Conservation (phyloP, 2,797 vertebrate genomes). For the Microctenopoma steveboyesi region DNA sequence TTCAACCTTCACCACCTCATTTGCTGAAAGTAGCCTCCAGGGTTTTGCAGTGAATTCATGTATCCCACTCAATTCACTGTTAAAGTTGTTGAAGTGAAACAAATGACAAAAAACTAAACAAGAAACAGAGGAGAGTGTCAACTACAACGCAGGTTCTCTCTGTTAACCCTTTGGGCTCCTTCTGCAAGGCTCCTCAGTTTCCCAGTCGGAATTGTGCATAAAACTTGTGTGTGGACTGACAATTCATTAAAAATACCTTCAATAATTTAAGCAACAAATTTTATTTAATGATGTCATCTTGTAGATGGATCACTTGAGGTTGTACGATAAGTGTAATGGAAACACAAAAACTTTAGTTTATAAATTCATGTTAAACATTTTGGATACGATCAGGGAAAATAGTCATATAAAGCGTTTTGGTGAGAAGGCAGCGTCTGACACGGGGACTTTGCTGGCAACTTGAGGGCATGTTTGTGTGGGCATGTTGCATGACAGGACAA, state of each 20-base stretch:
- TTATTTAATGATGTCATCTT: neutral
- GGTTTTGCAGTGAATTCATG: constrained; percentile 23
- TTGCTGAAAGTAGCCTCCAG: constrained; percentile 17
- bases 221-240: neutral
- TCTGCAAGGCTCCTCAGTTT: constrained; percentile 2
- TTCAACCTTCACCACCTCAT: constrained; percentile 32
- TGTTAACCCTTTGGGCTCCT: neutral
- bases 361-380: neutral
- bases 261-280: no score
- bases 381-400: neutral
- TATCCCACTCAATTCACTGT: neutral
- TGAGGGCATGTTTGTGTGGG: constrained; percentile 71
- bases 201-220: neutral
- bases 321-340: neutral
- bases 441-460: constrained; percentile 46
- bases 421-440: constrained; percentile 42
- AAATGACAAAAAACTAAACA: neutral
- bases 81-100: constrained; percentile 21
- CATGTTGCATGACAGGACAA: constrained; percentile 66
- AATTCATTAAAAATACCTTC: neutral
- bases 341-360: neutral
- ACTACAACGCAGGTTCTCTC: neutral
- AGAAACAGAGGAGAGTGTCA: neutral
- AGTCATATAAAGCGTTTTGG: constrained; percentile 27
- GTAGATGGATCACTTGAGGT: neutral